Conservation (phyloP, 1,140 invertebrate genomes). For the Drosophila mojavensis region DNA sequence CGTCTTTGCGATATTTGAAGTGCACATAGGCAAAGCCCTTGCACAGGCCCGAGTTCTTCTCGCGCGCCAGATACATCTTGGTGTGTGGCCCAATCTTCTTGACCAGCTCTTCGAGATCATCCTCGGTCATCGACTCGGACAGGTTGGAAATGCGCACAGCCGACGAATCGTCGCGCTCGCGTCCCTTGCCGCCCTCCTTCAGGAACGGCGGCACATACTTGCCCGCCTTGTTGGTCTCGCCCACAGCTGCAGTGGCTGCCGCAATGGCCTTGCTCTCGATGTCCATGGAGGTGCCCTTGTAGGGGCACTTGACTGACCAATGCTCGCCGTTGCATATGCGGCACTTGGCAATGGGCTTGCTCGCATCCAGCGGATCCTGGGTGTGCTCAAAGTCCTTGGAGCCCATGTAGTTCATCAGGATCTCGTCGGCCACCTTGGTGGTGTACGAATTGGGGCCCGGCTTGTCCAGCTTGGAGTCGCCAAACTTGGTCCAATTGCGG, state of each 20-base stretch:
- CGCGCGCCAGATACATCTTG: conserved; percentile 95
- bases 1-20: conserved; percentile 95
- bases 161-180: conserved; percentile 90
- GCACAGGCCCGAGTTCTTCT: conserved; percentile 91
- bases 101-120: conserved; percentile 97
- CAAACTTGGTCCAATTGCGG: conserved; percentile 98
- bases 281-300: conserved; percentile 93
- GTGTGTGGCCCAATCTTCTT: conserved; percentile 86
- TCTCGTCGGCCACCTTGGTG: conserved; percentile 97
- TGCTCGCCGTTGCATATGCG: conserved; percentile 98
- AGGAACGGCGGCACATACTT: conserved; percentile 95
- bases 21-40: conserved; percentile 99
- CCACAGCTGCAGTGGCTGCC: conserved; percentile 55
- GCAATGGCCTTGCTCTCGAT: conserved; percentile 77
- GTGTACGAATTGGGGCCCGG: conserved; percentile 98
- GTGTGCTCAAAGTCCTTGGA: conserved; percentile 93
- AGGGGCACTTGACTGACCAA: conserved; percentile 98
- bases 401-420: conserved; percentile 96
- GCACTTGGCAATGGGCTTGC: conserved; percentile 93
- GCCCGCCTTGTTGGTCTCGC: conserved; percentile 84
- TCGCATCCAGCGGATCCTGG: conserved; percentile 88
- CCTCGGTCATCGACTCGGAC: conserved; percentile 97
- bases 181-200: conserved; percentile 91
- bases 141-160: conserved; percentile 99
- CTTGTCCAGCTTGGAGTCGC: conserved; percentile 94